Conservation (phyloP, 2,888 invertebrate genomes). For the Andrena fulva region DNA sequence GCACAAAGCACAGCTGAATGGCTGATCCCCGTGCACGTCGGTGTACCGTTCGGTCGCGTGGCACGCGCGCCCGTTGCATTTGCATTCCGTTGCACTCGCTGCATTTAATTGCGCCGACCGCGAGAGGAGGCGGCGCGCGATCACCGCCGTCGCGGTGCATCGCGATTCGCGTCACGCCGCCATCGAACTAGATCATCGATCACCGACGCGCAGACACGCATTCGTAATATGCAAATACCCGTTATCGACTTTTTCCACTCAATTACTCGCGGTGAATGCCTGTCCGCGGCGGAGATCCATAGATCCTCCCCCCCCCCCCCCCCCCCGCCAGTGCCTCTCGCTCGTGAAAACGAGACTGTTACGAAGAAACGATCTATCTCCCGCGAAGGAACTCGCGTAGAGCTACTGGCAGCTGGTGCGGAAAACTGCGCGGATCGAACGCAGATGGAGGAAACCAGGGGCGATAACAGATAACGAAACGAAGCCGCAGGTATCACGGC, state of each 20-base stretch:
- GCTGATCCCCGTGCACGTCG: slow-evolving; percentile 21
- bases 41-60: slow-evolving; percentile 35
- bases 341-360: not conserved
- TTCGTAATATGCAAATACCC: slow-evolving; percentile 45
- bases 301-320: no score
- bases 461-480: slow-evolving; percentile 10
- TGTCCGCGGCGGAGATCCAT: not conserved
- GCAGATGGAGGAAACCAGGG: not conserved
- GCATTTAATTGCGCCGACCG: slow-evolving; percentile 48
- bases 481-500: slow-evolving; percentile 27
- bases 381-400: no score
- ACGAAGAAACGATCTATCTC: no score
- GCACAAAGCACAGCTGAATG: slow-evolving; percentile 21
- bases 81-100: slow-evolving; percentile 45
- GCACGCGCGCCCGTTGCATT: slow-evolving; percentile 43
- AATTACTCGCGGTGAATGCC: slow-evolving; percentile 9
- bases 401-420: no score
- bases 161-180: slow-evolving; percentile 44
- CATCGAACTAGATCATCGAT: slow-evolving; percentile 57
- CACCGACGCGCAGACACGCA: slow-evolving; percentile 36
- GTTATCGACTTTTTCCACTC: slow-evolving; percentile 36
- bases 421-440: not conserved
- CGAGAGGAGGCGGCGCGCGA: slow-evolving; percentile 11
- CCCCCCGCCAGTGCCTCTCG: no score
- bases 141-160: not conserved